Percentiles rank a stretch among this genome's conserved stretches.
These are phyloP conservation scores for Eupleurogrammus muticus DNA, from an alignment of 2,797 vertebrate genomes.

Conservation along the genomic window DNA sequence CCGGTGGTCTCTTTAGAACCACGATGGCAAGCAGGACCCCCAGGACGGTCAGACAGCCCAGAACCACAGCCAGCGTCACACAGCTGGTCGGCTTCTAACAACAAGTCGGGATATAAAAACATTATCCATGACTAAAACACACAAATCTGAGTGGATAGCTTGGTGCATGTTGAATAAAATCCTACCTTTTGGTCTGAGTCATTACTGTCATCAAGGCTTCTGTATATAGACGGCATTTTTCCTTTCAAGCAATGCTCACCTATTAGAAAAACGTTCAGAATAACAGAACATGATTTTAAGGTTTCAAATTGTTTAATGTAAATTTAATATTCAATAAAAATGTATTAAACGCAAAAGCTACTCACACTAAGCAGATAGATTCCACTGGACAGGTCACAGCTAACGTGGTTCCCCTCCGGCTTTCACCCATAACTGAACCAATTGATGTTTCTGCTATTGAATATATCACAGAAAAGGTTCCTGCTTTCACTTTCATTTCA, in stretches of 20 bases:
- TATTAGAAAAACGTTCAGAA: slow-evolving; percentile 1
- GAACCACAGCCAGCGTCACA: slow-evolving; percentile 42
- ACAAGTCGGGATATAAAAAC: neutral
- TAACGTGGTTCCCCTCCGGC: slow-evolving; percentile 3
- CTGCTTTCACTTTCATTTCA: slow-evolving; percentile 79
- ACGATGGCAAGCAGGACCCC: slow-evolving; percentile 69
- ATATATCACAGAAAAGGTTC: slow-evolving; percentile 58
- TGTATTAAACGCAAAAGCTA: slow-evolving; percentile 31
- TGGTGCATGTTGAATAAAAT: neutral
- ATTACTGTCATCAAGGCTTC: slow-evolving; percentile 64
- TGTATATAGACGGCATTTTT: slow-evolving; percentile 66
- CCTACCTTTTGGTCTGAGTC: slow-evolving; percentile 74
- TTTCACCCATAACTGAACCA: slow-evolving; percentile 13
- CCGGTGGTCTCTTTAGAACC: slow-evolving; percentile 65
- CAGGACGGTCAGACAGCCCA: slow-evolving; percentile 65
- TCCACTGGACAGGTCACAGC: neutral
- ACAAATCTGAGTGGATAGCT: neutral
- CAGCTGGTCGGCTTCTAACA: slow-evolving; percentile 63
- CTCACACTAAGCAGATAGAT: slow-evolving; percentile 55
- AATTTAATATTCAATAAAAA: neutral
- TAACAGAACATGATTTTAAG: neutral
- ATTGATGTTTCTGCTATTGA: neutral
- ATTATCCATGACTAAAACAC: neutral
- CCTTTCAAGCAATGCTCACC: slow-evolving; percentile 9
- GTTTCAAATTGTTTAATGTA: neutral